phyloP scores from a whole-genome alignment of 2,797 vertebrate genomes.

The Cryptoprocta ferox region DNA sequence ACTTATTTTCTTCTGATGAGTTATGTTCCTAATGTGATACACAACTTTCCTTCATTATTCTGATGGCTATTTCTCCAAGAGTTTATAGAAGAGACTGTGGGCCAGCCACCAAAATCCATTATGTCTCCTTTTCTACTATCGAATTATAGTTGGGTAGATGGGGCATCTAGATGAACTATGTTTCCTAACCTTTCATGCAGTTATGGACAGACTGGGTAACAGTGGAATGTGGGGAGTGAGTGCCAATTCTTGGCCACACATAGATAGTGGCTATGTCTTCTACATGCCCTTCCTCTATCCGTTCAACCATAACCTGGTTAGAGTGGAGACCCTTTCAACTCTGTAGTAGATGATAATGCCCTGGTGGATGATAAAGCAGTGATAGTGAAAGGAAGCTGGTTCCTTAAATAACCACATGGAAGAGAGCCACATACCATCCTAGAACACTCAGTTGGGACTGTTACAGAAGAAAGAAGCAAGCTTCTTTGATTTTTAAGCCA shows the following conservation, averaged over 20 bases:
- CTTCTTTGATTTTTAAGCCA: not conserved
- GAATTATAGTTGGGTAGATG: not conserved
- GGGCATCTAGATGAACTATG: not conserved
- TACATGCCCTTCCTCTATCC: not conserved
- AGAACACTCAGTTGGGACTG: not conserved
- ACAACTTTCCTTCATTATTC: not conserved
- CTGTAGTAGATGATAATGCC: not conserved
- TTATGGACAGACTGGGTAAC: not conserved
- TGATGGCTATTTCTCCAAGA: not conserved
- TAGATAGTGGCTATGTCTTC: not conserved
- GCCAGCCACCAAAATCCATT: not conserved
- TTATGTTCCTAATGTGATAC: not conserved
- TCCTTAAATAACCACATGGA: not conserved
- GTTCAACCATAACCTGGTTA: not conserved
- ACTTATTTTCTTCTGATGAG: constrained; percentile 11
- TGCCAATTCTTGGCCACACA: not conserved
- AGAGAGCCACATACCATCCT: not conserved
- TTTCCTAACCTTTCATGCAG: not conserved
- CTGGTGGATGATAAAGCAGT: not conserved
- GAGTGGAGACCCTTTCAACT: not conserved
- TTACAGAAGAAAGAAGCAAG: not conserved
- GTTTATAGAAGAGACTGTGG: not conserved
- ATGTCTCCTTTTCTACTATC: not conserved
- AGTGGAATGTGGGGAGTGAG: not conserved
- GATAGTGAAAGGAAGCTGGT: not conserved